Conservation (phyloP, 2,797 vertebrate genomes). For the Gallinago stenura region DNA sequence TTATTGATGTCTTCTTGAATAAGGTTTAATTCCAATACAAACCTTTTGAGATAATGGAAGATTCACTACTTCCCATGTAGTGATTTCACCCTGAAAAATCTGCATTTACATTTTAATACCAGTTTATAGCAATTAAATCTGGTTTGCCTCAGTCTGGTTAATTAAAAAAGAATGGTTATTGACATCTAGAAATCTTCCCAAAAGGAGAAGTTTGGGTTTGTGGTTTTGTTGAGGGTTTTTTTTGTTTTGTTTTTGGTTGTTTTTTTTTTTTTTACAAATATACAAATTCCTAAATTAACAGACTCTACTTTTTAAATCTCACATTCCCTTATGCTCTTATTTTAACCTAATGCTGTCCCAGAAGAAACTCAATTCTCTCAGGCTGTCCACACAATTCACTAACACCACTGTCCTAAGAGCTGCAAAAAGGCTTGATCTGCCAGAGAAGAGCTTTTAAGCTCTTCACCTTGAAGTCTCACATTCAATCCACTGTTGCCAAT, state of each 20-base stretch:
- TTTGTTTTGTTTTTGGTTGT: too few relatives aligned
- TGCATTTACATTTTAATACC: background rate
- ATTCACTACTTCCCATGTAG: background rate
- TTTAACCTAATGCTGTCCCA: background rate
- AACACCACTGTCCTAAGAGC: background rate
- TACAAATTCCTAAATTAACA: background rate
- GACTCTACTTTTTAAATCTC: background rate
- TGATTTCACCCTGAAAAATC: background rate
- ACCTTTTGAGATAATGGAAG: background rate
- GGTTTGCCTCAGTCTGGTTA: background rate
- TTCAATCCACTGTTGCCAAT: background rate
- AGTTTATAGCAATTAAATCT: background rate
- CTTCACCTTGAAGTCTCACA: background rate
- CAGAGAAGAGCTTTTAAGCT: background rate
- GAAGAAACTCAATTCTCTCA: background rate
- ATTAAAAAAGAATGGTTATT: background rate
- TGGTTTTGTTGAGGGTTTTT: too few relatives aligned
- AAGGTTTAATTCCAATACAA: background rate
- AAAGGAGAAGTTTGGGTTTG: background rate
- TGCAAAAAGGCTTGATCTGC: background rate
- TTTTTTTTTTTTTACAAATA: background rate
- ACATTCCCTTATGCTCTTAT: background rate
- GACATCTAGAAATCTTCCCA: background rate
- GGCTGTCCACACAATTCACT: background rate
- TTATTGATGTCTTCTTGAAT: background rate